Percentiles rank a stretch among this genome's conserved stretches.
Evolutionary conservation across 1,140 invertebrate genomes (phyloP).

Genomic region (Bilobella aurantiaca): DNA sequence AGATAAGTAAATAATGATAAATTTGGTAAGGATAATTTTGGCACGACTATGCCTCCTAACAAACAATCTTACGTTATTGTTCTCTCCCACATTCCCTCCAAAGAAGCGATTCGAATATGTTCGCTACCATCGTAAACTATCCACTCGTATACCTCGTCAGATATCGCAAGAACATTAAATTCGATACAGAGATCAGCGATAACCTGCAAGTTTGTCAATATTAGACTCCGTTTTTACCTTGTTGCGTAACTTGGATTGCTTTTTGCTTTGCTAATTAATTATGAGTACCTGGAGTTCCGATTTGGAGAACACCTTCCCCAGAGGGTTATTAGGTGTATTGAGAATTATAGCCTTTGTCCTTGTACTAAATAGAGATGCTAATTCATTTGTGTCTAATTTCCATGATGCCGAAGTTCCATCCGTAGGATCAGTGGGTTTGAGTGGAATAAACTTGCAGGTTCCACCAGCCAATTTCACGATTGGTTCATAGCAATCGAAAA

Average conservation of each 20-base stretch:
- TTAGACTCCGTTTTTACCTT: too few species aligned
- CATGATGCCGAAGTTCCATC: constrained; percentile 13
- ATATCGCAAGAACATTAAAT: constrained; percentile 80
- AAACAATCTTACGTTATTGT: constrained; percentile 95
- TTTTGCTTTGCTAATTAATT: too few species aligned
- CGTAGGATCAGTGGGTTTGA: constrained; percentile 58
- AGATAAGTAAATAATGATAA: not conserved
- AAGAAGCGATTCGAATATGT: constrained; percentile 68
- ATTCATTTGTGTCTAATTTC: constrained; percentile 18
- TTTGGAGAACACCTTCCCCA: constrained; percentile 75
- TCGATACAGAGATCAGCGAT: constrained; percentile 84
- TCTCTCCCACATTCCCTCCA: constrained; percentile 83
- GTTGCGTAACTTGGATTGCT: too few species aligned
- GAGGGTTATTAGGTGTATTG: constrained; percentile 92
- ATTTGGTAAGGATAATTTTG: not conserved
- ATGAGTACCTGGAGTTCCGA: constrained; percentile 51
- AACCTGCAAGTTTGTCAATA: too few species aligned
- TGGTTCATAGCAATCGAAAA: constrained; percentile 94
- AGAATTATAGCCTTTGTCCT: constrained; percentile 92
- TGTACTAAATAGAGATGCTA: constrained; percentile 13
- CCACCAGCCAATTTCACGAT: constrained; percentile 85
- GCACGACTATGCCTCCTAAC: constrained; percentile 52
- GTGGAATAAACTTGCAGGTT: constrained; percentile 71
- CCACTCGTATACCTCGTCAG: constrained; percentile 84
- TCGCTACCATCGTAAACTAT: constrained; percentile 75